These are phyloP conservation scores for Plectrocnemia conspersa DNA, from an alignment of 1,140 invertebrate genomes.

Conservation along the genomic window DNA sequence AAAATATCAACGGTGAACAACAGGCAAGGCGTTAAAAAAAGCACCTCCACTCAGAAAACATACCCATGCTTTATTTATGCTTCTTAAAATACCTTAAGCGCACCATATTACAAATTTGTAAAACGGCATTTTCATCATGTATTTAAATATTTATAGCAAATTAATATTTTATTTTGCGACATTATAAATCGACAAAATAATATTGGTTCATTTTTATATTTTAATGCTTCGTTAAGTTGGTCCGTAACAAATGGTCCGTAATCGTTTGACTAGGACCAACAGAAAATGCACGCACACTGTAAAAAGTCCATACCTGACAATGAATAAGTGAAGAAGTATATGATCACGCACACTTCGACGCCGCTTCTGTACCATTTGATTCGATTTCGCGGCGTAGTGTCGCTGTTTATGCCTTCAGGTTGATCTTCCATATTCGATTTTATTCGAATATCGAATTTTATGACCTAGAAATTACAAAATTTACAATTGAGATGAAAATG, in stretches of 20 bases:
- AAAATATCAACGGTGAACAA: no score
- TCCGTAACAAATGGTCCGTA: no score
- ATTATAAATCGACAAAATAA: neutral
- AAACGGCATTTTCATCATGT: no score
- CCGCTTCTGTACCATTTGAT: slow-evolving; percentile 1
- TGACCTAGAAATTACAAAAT: neutral
- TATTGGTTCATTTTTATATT: no score
- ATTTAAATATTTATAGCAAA: neutral
- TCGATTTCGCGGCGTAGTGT: neutral
- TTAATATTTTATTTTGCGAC: neutral
- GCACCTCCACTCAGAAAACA: no score
- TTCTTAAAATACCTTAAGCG: no score
- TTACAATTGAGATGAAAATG: neutral
- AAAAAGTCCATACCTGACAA: neutral
- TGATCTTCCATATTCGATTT: neutral
- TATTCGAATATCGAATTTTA: neutral
- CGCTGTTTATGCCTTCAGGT: neutral
- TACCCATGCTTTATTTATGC: no score
- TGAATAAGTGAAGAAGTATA: neutral
- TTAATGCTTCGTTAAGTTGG: no score
- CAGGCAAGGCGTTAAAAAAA: no score
- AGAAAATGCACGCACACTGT: no score
- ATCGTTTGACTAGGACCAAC: no score
- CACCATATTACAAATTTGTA: no score
- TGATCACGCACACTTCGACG: neutral